Evolutionary conservation across 2,888 invertebrate species (phyloP), one percentile per base, ranked within the genome.

Genomic region (Meteorus colon): DNA sequence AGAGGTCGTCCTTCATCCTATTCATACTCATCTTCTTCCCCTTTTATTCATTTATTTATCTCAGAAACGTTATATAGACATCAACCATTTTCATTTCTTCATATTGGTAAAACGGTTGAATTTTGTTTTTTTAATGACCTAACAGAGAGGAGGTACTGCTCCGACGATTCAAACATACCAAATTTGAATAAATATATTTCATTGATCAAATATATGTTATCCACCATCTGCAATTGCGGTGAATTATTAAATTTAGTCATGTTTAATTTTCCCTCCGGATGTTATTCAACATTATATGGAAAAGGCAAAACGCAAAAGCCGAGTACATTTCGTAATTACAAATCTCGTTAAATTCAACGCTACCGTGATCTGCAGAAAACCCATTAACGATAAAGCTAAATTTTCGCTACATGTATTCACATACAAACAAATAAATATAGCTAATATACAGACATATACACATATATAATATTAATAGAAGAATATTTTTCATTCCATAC

Each of bases 301-400:
- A 74, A 75, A 77, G 62, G 65, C 75, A 41, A 29, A 24, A 68
- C 67, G 75, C 72, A 76, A 77, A 51, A 66, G 73, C 31, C 72
- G 68, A 78, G 75, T 74, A 78, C 78, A 82, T 83, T 83, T 83
- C 79, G 82, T 85, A 88, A 86, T 88, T 87, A 87, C 85, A 86
- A 88, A 86, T 86, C 86, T 86, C 87, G 85, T 88, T 87, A 87
- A 86, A 86, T 87, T 88, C 86, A 84, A 80, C 81, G 2, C 41
- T 41, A 77, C 76, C 81, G 80, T 79, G 80, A 81, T 78, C 68
- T 80, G 74, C 79, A 79, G 81, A 84, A 83, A 87, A 84, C 84
- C 85, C 84, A 87, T 87, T 86, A 87, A 83, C 84, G 81, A 84
- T 81, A 29, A 68, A 68, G 51, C 34, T 59, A 3, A 31, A 70